Conservation (phyloP, 2,888 invertebrate species). For the Pterostichus niger region DNA sequence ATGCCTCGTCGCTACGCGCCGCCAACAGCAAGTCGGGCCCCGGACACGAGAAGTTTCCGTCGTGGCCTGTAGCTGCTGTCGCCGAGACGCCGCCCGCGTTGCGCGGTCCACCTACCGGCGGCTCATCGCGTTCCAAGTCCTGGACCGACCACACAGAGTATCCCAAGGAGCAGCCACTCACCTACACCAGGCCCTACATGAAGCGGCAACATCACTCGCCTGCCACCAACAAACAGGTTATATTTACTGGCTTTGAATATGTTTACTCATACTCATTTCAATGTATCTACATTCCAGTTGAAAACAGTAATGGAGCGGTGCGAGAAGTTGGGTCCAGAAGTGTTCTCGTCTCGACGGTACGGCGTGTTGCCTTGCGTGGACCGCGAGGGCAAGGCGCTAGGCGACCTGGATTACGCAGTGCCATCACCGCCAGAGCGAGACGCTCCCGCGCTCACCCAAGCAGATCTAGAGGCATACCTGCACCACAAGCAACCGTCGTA, state of each 20-base stretch:
- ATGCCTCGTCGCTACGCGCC: conserved; percentile 84
- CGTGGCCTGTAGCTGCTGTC: conserved; percentile 85
- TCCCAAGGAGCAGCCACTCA: conserved; percentile 83
- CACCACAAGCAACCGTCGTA: conserved; percentile 88
- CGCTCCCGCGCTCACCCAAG: conserved; percentile 79
- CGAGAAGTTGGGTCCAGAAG: conserved; percentile 81
- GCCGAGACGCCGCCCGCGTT: conserved; percentile 78
- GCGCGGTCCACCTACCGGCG: conserved; percentile 77
- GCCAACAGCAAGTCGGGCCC: conserved; percentile 87
- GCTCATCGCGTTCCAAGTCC: conserved; percentile 84
- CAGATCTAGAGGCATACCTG: conserved; percentile 85
- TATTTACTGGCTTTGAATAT: too few species aligned
- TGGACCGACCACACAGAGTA: conserved; percentile 87
- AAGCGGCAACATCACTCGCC: conserved; percentile 80
- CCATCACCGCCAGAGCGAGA: conserved; percentile 87
- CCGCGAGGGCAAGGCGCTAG: conserved; percentile 82
- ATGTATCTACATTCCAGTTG: conserved; percentile 77
- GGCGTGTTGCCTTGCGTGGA: conserved; percentile 76
- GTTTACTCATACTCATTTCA: too few species aligned
- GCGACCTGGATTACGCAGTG: conserved; percentile 83
- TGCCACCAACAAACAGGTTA: conserved; percentile 81
- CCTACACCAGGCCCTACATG: conserved; percentile 83
- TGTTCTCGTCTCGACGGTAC: conserved; percentile 79
- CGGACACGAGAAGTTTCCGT: conserved; percentile 87
- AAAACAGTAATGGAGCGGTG: conserved; percentile 86